Evolutionary conservation across 2,797 vertebrate genomes (phyloP), one percentile per base, ranked within the genome.

Genomic region (Tapirus indicus): DNA sequence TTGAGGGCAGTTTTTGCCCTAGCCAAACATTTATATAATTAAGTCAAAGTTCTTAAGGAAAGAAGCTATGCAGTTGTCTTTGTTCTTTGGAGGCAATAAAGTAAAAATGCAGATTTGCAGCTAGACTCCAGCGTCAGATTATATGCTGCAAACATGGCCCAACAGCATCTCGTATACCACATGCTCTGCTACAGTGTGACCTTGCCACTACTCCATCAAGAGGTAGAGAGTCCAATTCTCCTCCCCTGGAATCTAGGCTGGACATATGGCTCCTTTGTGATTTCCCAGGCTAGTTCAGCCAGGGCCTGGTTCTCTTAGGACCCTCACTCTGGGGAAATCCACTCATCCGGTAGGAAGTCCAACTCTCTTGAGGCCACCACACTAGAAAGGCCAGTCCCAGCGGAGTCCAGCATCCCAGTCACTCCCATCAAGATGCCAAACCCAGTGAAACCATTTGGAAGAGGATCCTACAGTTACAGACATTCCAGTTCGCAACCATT

Each of bases 231-330:
- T 64, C 38, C 44, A 84, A 6, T 78, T 80, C 23, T 86, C 35
- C 64, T 75, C 23, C 25, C 56, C 49, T 91, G 77, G 85, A 89
- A 89, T 86, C 78, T 78, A 79, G 85, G 68, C 44, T 83, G 17
- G 47, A 25, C 69, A 83, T 17, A 68, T 56, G 60, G 27, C 35
- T 93, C 62, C 79, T 85, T 44, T 85, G 38, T 69, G 52, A 74
- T 32, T 94, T 97, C 41, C 66, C 41, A 78, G 69, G 62, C 66
- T 95, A 93, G 44, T 69, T 97, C 56, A 52, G 20, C 88, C 25
- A 91, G 23, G 84, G 25, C 38, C 83, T 64, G 58, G 23, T 93
- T 88, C n/a, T 82, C 47, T 88, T 80, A 41, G 38, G 56, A 88
- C 49, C 72, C 29, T 83, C 1, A 29, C 2, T 78, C 29, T 66